phyloP scores from a whole-genome alignment of 1,140 invertebrate genomes.

The Drosophila nannoptera region DNA sequence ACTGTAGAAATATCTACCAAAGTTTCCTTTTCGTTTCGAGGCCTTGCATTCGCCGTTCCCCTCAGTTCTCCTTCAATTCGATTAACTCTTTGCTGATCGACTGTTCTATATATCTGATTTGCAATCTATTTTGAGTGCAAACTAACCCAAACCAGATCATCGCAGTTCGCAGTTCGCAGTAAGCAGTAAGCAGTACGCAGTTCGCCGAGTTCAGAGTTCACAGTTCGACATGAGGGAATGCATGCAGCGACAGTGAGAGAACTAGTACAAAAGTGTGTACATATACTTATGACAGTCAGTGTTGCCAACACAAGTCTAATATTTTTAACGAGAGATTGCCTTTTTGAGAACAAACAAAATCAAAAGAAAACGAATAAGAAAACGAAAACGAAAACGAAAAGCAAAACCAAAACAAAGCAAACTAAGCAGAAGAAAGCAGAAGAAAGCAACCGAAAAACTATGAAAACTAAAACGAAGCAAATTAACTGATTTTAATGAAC shows the following conservation, averaged over 20 bases:
- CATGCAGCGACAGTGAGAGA: constrained; percentile 11
- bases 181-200: too few relatives aligned
- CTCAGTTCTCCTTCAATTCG: neutral
- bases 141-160: neutral
- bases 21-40: constrained; percentile 3
- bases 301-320: constrained; percentile 33
- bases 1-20: constrained; percentile 2
- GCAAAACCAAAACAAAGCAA: neutral
- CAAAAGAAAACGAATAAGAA: constrained; percentile 15
- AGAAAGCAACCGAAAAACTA: too few relatives aligned
- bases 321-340: constrained; percentile 38
- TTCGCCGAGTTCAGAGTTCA: too few relatives aligned
- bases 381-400: neutral
- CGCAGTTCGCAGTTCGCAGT: too few relatives aligned
- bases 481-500: constrained; percentile 22
- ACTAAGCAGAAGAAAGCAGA: too few relatives aligned
- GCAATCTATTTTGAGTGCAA: neutral
- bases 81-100: too few relatives aligned
- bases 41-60: constrained; percentile 4
- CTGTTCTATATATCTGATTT: too few relatives aligned
- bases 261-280: constrained; percentile 41
- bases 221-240: too few relatives aligned
- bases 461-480: neutral
- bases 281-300: constrained; percentile 39
- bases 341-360: constrained; percentile 30